Evolutionary conservation across 2,888 invertebrate genomes (phyloP).

Genomic region (Drosophila rellima): DNA sequence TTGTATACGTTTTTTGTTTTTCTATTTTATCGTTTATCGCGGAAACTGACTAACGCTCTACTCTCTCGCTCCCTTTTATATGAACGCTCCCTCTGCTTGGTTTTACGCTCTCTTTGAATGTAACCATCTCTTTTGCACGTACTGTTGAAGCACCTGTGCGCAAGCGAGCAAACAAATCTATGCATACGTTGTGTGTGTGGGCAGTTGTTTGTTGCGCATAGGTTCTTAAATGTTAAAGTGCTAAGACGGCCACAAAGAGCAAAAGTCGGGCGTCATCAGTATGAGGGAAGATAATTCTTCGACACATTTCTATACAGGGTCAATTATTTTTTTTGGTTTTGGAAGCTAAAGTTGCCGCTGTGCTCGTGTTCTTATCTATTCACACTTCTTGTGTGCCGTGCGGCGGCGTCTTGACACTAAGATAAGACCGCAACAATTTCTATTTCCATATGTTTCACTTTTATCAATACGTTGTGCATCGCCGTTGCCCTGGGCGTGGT

Average conservation of each 20-base stretch:
- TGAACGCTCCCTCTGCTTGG: not conserved
- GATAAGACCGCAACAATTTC: slow-evolving; percentile 43
- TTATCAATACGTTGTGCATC: slow-evolving; percentile 45
- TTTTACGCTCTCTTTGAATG: slow-evolving; percentile 27
- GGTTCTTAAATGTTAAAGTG: slow-evolving; percentile 59
- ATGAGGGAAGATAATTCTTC: slow-evolving; percentile 38
- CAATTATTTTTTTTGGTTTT: slow-evolving; percentile 12
- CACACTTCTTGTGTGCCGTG: slow-evolving; percentile 1
- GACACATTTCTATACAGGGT: slow-evolving; percentile 32
- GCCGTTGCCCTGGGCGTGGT: slow-evolving; percentile 40
- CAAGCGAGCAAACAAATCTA: slow-evolving; percentile 46
- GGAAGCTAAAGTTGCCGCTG: slow-evolving; percentile 4
- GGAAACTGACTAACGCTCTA: slow-evolving; percentile 40
- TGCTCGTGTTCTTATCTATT: slow-evolving; percentile 37
- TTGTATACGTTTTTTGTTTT: slow-evolving; percentile 53
- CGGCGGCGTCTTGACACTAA: slow-evolving; percentile 44
- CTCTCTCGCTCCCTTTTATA: slow-evolving; percentile 20
- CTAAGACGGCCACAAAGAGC: slow-evolving; percentile 25
- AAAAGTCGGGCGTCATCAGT: slow-evolving; percentile 51
- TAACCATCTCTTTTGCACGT: slow-evolving; percentile 43
- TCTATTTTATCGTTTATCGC: slow-evolving; percentile 63
- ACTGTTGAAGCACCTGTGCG: slow-evolving; percentile 44
- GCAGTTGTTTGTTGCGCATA: slow-evolving; percentile 61
- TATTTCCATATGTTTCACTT: slow-evolving; percentile 42
- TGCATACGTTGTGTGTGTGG: slow-evolving; percentile 14